phyloP scores from a whole-genome alignment of 2,113 vertebrate genomes.

The Progne subis region DNA sequence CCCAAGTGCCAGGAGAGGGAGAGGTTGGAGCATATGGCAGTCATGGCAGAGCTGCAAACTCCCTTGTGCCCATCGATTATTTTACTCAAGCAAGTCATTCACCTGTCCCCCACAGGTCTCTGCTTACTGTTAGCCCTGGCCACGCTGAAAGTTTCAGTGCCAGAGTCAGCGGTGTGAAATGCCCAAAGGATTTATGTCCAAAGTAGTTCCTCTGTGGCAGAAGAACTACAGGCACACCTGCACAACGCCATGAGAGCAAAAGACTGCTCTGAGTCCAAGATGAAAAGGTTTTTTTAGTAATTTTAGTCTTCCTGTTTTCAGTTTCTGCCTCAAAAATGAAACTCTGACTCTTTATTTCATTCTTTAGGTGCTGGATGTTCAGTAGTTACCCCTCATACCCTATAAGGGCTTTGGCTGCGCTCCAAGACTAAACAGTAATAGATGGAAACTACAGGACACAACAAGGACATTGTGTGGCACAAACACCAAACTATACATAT shows the following conservation, averaged over 20 bases:
- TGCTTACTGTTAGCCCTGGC: neutral
- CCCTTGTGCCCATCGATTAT: rapidly evolving
- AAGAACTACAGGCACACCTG: neutral
- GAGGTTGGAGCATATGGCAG: rapidly evolving
- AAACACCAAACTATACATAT: rapidly evolving
- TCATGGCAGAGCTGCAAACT: rapidly evolving
- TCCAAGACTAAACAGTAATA: neutral
- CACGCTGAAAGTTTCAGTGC: neutral
- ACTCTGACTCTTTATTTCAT: neutral
- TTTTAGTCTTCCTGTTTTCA: neutral
- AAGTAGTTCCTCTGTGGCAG: neutral
- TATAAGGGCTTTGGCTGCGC: neutral
- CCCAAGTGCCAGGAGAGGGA: rapidly evolving
- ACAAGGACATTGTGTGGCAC: neutral
- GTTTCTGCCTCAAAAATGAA: neutral
- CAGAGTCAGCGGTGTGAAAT: neutral
- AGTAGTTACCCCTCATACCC: neutral
- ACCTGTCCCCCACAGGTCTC: neutral
- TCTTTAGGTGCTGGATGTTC: neutral
- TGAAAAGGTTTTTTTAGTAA: neutral
- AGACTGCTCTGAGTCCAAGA: rapidly evolving
- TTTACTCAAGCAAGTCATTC: neutral
- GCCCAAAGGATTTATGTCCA: neutral
- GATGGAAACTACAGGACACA: neutral
- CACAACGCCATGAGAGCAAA: neutral